A percentile compares a stretch with the other conserved stretches of the same genome.
Evolutionary conservation across 2,797 vertebrate species (phyloP).

Genomic region (Neosilurus hyrtlii): DNA sequence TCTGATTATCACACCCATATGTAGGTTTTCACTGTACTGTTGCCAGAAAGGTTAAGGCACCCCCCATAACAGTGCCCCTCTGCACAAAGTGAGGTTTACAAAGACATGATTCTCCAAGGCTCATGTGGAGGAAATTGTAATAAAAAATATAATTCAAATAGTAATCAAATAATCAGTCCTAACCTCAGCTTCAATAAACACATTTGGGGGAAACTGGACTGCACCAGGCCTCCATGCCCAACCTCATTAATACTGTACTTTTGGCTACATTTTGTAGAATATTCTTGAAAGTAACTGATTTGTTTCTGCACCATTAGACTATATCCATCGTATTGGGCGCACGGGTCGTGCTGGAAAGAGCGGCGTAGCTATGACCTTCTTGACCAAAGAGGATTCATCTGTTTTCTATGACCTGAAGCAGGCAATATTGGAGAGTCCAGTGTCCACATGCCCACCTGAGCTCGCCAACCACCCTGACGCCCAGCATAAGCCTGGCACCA

Average conservation of each 20-base stretch:
- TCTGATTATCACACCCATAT: background rate
- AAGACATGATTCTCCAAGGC: background rate
- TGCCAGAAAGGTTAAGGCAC: background rate
- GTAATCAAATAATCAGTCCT: too few relatives aligned
- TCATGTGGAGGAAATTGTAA: background rate
- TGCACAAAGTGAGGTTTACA: background rate
- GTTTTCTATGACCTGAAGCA: constrained; percentile 98
- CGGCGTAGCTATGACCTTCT: constrained; percentile 93
- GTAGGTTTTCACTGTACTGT: background rate
- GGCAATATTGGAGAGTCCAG: constrained; percentile 95
- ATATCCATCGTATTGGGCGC: constrained; percentile 97
- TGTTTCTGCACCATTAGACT: constrained; percentile 72
- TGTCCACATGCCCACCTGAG: constrained; percentile 94
- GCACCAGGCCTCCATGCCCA: background rate
- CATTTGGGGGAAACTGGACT: background rate
- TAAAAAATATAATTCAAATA: too few relatives aligned
- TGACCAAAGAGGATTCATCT: constrained; percentile 92
- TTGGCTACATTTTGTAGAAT: background rate
- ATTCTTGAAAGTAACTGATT: background rate
- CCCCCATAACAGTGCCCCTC: background rate
- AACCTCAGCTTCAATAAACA: background rate
- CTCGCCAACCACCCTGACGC: constrained; percentile 95
- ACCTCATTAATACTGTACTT: background rate
- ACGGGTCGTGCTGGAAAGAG: constrained; percentile 97
- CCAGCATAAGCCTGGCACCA: constrained; percentile 97